phyloP scores from a whole-genome alignment of 2,888 invertebrate genomes.

The Aleiodes leptofemur region DNA sequence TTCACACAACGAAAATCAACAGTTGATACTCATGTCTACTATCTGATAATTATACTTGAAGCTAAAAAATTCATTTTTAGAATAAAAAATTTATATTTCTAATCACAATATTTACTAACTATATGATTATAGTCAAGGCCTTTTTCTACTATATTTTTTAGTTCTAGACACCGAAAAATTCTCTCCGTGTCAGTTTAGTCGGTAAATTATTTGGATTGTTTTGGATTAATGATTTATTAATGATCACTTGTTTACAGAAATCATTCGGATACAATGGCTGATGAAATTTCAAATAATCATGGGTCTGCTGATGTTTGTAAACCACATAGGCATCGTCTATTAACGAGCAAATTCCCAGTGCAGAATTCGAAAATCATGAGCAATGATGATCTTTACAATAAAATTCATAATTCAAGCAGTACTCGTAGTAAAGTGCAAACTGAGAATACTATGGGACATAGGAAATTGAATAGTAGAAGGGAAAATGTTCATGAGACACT shows the following conservation, averaged over 20 bases:
- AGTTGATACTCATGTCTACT: no score
- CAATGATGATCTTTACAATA: constrained; percentile 19
- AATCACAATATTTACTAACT: no score
- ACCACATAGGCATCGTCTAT: not conserved
- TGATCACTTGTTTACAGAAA: not conserved
- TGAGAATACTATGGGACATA: constrained; percentile 11
- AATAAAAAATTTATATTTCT: no score
- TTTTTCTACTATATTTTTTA: no score
- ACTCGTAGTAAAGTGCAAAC: not conserved
- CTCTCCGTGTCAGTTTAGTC: no score
- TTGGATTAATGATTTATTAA: no score
- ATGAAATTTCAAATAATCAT: not conserved
- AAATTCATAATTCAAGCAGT: constrained; percentile 6
- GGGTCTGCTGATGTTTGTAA: constrained; percentile 13
- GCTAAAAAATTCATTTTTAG: no score
- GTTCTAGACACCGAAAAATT: no score
- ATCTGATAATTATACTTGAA: no score
- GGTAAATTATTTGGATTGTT: no score
- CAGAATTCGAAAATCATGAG: constrained; percentile 9
- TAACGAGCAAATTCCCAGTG: not conserved
- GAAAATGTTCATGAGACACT: constrained; percentile 1
- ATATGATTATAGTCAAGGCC: no score
- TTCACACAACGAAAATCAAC: no score
- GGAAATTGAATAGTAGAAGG: constrained; percentile 49
- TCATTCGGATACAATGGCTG: constrained; percentile 1